Evolutionary conservation across 2,888 invertebrate genomes (phyloP).

Genomic region (Endotricha flammealis): DNA sequence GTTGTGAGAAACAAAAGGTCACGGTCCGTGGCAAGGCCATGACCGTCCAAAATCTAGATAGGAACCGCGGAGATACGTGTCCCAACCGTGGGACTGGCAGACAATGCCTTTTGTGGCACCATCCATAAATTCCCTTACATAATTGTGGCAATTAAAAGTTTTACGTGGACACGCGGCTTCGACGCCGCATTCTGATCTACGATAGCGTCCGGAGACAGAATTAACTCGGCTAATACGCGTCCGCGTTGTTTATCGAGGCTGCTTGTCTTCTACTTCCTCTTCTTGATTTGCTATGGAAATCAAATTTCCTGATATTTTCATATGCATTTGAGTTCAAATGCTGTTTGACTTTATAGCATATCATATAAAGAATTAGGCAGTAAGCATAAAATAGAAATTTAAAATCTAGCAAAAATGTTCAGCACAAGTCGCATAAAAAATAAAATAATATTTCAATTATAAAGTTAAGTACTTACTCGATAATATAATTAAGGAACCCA

Average conservation of each 20-base stretch:
- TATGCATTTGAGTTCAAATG: too few relatives aligned
- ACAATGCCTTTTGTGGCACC: constrained; percentile 52
- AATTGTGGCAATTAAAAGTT: constrained; percentile 64
- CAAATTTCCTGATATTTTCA: too few relatives aligned
- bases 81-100: constrained; percentile 58
- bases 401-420: too few relatives aligned
- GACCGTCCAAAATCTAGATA: constrained; percentile 56
- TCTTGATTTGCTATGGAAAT: neutral
- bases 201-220: constrained; percentile 19
- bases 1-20: constrained; percentile 53
- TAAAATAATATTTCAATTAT: too few relatives aligned
- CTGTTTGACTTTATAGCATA: too few relatives aligned
- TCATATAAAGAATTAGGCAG: too few relatives aligned
- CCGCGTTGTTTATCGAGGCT: constrained; percentile 13
- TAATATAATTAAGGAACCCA: too few relatives aligned
- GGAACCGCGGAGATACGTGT: constrained; percentile 40
- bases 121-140: constrained; percentile 57
- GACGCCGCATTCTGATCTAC: constrained; percentile 33
- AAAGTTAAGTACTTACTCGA: too few relatives aligned
- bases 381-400: too few relatives aligned
- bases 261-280: neutral
- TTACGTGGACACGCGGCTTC: constrained; percentile 20
- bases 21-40: constrained; percentile 54
- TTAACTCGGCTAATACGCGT: constrained; percentile 23
- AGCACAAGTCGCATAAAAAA: too few relatives aligned